A percentile compares a stretch with the other conserved stretches of the same genome.
These are phyloP conservation scores for Probosciger aterrimus DNA, from an alignment of 2,113 vertebrate species.

Conservation along the genomic window DNA sequence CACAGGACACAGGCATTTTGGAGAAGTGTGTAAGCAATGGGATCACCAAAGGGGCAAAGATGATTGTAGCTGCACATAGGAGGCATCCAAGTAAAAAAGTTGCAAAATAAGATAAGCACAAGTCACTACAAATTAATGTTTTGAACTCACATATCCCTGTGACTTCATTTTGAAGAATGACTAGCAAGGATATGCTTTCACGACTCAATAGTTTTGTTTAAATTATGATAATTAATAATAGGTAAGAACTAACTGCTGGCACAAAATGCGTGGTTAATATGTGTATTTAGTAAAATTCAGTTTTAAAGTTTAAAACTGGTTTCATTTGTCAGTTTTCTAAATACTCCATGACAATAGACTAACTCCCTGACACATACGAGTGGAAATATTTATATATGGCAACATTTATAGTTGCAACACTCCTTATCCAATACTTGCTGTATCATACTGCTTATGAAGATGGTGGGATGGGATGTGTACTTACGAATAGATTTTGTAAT, in stretches of 20 bases:
- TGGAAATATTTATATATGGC: background rate
- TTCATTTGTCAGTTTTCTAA: background rate
- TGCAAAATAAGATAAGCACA: background rate
- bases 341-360: background rate
- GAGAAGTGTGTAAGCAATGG: background rate
- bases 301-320: background rate
- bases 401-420: background rate
- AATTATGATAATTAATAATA: background rate
- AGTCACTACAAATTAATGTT: background rate
- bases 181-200: background rate
- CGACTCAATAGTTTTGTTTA: background rate
- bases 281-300: background rate
- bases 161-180: background rate
- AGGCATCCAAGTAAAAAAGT: background rate
- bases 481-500: background rate
- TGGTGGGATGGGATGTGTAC: background rate
- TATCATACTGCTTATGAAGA: background rate
- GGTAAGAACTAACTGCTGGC: background rate
- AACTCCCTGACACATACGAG: background rate
- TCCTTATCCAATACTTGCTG: background rate
- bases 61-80: background rate
- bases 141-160: background rate
- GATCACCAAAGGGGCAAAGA: background rate
- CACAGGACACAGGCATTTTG: background rate
- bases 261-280: background rate